Conservation (phyloP, 2,797 vertebrate species). For the Pogonophryne albipinna region DNA sequence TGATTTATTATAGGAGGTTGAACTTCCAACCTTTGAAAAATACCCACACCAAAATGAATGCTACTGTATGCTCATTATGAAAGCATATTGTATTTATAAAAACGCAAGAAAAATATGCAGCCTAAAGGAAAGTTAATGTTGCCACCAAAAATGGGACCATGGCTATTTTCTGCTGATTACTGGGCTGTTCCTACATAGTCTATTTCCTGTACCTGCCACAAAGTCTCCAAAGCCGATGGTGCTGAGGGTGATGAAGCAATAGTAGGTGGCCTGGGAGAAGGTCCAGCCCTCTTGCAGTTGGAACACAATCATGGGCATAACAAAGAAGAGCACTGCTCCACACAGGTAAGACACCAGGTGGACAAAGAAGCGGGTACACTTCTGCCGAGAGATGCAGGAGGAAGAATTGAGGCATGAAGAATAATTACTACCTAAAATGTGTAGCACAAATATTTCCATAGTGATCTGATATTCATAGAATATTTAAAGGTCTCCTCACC, state of each 20-base stretch:
- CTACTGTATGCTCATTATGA: no score
- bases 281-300: slow-evolving; percentile 90
- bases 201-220: slow-evolving; percentile 85
- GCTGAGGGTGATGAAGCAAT: slow-evolving; percentile 94
- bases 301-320: slow-evolving; percentile 91
- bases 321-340: slow-evolving; percentile 85
- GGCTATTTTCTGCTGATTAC: no score
- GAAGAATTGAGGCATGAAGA: neutral
- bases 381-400: slow-evolving; percentile 62
- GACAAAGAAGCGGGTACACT: slow-evolving; percentile 77
- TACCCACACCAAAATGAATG: no score
- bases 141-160: neutral
- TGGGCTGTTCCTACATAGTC: neutral
- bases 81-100: neutral
- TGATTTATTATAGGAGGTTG: no score
- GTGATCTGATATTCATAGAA: neutral
- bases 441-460: neutral
- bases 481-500: slow-evolving; percentile 80
- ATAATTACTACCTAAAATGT: neutral
- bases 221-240: slow-evolving; percentile 96
- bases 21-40: no score
- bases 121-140: neutral
- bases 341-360: slow-evolving; percentile 82
- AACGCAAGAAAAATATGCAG: no score
- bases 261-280: slow-evolving; percentile 91